These are phyloP conservation scores for Trileptium ribeirensis DNA, from an alignment of 2,888 invertebrate genomes.

Conservation along the genomic window DNA sequence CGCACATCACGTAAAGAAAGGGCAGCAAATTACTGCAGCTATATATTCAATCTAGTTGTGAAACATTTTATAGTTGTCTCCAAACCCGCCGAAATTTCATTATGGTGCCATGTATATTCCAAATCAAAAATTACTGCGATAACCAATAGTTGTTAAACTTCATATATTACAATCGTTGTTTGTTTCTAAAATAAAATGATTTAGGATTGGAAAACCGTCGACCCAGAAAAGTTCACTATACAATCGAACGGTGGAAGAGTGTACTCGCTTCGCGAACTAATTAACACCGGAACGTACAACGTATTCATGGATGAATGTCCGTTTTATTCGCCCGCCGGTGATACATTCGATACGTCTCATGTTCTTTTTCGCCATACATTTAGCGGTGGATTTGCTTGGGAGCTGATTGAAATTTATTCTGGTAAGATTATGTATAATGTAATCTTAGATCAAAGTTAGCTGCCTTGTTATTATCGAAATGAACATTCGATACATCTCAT, in stretches of 20 bases:
- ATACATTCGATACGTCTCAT: slow-evolving; percentile 35
- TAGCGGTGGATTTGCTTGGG: slow-evolving; percentile 7
- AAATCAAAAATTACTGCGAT: too few relatives aligned
- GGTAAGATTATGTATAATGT: slow-evolving; percentile 45
- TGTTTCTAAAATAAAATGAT: too few relatives aligned
- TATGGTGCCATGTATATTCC: too few relatives aligned
- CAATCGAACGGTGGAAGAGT: background rate
- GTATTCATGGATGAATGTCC: slow-evolving; percentile 43
- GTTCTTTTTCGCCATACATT: background rate
- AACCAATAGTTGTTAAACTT: too few relatives aligned
- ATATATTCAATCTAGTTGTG: too few relatives aligned
- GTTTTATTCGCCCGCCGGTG: slow-evolving; percentile 38
- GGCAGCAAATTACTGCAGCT: too few relatives aligned
- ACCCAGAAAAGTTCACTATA: background rate
- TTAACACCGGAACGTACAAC: slow-evolving; percentile 44
- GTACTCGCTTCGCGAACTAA: background rate
- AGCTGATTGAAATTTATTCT: background rate
- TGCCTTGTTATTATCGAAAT: slow-evolving; percentile 38
- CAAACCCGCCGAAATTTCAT: too few relatives aligned
- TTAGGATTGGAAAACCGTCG: background rate
- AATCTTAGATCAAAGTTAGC: slow-evolving; percentile 41
- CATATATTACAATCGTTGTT: too few relatives aligned
- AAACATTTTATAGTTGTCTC: too few relatives aligned
- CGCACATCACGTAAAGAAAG: too few relatives aligned
- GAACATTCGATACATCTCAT: slow-evolving; percentile 34